These are phyloP conservation scores for Homarus americanus DNA, from an alignment of 1,140 invertebrate species.

Conservation along the genomic window DNA sequence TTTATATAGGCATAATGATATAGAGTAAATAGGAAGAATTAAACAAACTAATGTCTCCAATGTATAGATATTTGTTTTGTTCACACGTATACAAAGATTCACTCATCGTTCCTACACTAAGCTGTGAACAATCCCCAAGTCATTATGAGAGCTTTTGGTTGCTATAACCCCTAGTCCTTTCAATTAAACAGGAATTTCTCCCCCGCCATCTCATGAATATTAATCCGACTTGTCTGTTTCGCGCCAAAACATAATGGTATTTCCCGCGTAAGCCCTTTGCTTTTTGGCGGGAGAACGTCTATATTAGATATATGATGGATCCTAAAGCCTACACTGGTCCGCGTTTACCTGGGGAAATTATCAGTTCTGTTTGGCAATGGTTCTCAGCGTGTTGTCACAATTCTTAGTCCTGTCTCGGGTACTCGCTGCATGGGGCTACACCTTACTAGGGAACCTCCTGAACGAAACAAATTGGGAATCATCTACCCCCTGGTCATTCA, in stretches of 20 bases:
- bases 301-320: slow-evolving; percentile 63
- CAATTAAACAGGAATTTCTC: slow-evolving; percentile 62
- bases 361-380: slow-evolving; percentile 6
- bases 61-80: too few relatives aligned
- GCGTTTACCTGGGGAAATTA: slow-evolving; percentile 40
- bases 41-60: too few relatives aligned
- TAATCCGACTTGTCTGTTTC: slow-evolving; percentile 55
- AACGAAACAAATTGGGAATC: slow-evolving; percentile 30
- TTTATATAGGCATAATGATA: too few relatives aligned
- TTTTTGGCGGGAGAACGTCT: slow-evolving; percentile 42
- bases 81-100: too few relatives aligned
- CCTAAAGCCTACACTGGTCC: slow-evolving; percentile 32
- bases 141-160: slow-evolving; percentile 9
- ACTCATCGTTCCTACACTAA: too few relatives aligned
- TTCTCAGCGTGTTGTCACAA: slow-evolving; percentile 21
- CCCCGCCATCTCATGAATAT: slow-evolving; percentile 60
- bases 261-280: not conserved
- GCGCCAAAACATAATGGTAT: slow-evolving; percentile 43
- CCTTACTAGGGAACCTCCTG: not conserved
- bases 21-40: too few relatives aligned
- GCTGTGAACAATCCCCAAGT: not conserved
- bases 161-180: slow-evolving; percentile 55
- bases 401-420: slow-evolving; percentile 2
- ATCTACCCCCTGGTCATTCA: slow-evolving; percentile 30
- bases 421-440: too few relatives aligned